These are phyloP conservation scores for Dromococcyx pavoninus DNA, from an alignment of 2,797 vertebrate species.

Conservation along the genomic window DNA sequence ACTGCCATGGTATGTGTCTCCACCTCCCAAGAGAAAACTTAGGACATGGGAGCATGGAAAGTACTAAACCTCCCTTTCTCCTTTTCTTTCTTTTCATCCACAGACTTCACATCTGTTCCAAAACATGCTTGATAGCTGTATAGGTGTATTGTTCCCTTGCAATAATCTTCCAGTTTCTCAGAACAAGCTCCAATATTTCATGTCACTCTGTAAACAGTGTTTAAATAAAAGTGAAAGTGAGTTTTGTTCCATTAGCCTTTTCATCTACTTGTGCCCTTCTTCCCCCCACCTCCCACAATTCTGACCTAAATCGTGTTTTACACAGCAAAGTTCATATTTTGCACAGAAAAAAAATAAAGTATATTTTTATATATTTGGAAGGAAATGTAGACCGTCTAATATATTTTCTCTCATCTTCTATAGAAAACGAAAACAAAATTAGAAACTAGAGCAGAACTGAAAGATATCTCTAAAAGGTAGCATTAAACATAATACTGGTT, in stretches of 20 bases:
- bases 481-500: not conserved
- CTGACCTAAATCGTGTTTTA: not conserved
- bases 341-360: not conserved
- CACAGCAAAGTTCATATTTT: not conserved
- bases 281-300: not conserved
- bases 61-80: not conserved
- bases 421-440: not conserved
- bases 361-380: not conserved
- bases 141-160: not conserved
- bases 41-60: not conserved
- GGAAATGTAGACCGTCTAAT: not conserved
- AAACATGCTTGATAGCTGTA: not conserved
- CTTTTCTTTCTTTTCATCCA: not conserved
- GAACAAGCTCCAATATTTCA: not conserved
- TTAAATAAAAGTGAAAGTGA: not conserved
- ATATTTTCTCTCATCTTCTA: not conserved
- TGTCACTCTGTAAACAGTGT: not conserved
- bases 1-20: not conserved
- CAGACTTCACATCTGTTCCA: not conserved
- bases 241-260: not conserved
- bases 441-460: not conserved
- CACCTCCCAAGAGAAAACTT: not conserved
- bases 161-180: not conserved
- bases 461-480: not conserved
- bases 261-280: not conserved